phyloP scores from a whole-genome alignment of 2,888 invertebrate species.

The Apamea epomidion region DNA sequence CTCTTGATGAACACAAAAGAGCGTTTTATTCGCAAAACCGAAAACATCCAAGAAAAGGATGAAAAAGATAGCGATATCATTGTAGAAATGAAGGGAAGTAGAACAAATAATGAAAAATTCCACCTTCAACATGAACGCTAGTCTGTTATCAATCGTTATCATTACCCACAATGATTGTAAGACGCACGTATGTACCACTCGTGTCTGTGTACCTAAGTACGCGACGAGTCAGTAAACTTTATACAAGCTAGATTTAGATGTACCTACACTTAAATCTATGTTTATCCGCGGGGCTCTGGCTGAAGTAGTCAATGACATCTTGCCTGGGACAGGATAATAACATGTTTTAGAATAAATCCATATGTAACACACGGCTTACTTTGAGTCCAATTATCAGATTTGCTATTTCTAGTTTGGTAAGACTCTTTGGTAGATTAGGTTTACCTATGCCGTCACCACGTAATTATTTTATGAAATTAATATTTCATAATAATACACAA shows the following conservation, averaged over 20 bases:
- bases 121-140: conserved; percentile 49
- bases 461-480: background rate
- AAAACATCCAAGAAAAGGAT: background rate
- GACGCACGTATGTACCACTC: conserved; percentile 52
- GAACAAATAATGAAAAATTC: conserved; percentile 32
- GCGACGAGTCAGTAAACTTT: conserved; percentile 65
- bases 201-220: conserved; percentile 45
- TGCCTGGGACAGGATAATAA: conserved; percentile 8
- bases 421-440: background rate
- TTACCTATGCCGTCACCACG: background rate
- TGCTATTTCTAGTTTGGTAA: conserved; percentile 8
- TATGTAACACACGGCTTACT: conserved; percentile 3
- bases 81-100: conserved; percentile 7
- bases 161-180: conserved; percentile 55
- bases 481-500: too few species aligned
- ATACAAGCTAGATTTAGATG: conserved; percentile 58
- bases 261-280: conserved; percentile 54
- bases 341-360: conserved; percentile 28
- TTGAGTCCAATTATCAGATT: conserved; percentile 11
- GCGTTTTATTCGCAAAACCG: background rate
- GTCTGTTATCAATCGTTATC: conserved; percentile 65
- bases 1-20: background rate
- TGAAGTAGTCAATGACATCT: conserved; percentile 49
- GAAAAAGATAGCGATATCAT: background rate
- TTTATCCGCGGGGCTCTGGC: conserved; percentile 46